Base-by-base conservation (phyloP, 2,888 invertebrate species). In the Colostygia pectinataria region DNA sequence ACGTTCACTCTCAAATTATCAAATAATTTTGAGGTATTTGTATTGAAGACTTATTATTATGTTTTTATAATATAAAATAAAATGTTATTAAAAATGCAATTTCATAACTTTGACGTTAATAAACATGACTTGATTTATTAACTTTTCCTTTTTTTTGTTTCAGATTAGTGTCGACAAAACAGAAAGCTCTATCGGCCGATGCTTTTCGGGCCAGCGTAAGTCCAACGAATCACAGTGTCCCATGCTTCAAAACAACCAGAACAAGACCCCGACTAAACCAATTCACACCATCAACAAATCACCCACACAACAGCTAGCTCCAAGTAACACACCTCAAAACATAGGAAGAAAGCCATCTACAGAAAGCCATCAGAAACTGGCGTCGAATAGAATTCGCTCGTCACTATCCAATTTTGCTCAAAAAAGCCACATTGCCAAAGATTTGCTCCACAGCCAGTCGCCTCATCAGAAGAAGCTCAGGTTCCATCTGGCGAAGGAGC, bases 401-500 rank as follows among this genome's bases (percentile, higher is more conserved):
- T 90, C 91, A 1, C 66, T 91, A 2, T 87, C 89, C 38, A 83
- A 75, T 60, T 90, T 91, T 66, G 85, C 90, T 71, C 85, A 90
- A 47, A 90, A 90, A 77, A 85, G 83, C 56, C 89, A 89, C 62
- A 75, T 88, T 44, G 84, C 90, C 57, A 90, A 90, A 77, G 88
- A 85, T 59, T 74, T 85, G 52, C 68, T 87, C 45, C 92, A 90
- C 62, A 84, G 92, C 2, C 92, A 92, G 34, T 93, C 93, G n/a
- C 93, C 94, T 12, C 94, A 94, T 71, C 95, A 95, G 67, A 96
- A 96, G 83, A 96, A 96, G 76, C 85, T 96, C 57, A 92, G 96
- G 57, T 96, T 96, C 77, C 96, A 96, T 73, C 82, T 96, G 68
- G 96, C 96, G 50, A 97, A 97, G 77, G 98, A 98, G 77, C 92